Base-by-base conservation (phyloP, 2,888 invertebrate species). In the Napeogenes sylphis region DNA sequence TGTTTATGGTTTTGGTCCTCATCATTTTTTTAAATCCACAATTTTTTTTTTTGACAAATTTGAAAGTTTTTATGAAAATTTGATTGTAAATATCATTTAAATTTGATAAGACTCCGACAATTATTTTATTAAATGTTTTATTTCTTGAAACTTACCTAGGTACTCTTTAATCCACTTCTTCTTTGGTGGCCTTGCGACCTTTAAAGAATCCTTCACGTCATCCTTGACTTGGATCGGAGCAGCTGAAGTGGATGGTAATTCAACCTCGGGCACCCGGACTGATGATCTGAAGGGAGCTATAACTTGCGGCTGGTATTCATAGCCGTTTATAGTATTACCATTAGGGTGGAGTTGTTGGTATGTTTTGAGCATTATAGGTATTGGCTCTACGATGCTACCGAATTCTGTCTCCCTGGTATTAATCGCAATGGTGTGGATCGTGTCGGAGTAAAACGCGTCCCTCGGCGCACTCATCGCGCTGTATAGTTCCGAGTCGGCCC, bases 101-200 rank as follows among this genome's bases (percentile, higher is more conserved):
- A 5, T 35, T 5, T 35, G 4, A 35, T 35, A 5, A 35, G 6
- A 35, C 47, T 58, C 32, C 58, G 53, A 35, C 53, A 33, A 12
- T 47, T 5, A 35, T n/a, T n/a, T n/a, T n/a, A n/a, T n/a, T n/a
- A n/a, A n/a, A 42, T 42, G 33, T 38, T n/a, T 21, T 21, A 12
- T 53, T 35, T 35, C 35, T 35, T 35, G 35, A 55, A 65, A 85
- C 93, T 93, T 83, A 88, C 92, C 92, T 73, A 93, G 84, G 80
- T 93, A 94, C 78, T 93, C 93, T 74, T 91, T 92, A 70, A 94
- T 94, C 94, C 94, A 94, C 81, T 94, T 94, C 89, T 94, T 94
- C 87, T 94, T 94, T 54, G 94, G 94, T 61, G 94, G 93, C 64
- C 80, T 76, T 33, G 79, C 78, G 58, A 84, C 73, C 68, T 76